Percentiles rank a stretch among this genome's conserved stretches.
Evolutionary conservation across 2,888 invertebrate genomes (phyloP).

Genomic region (Rosalia funebris): DNA sequence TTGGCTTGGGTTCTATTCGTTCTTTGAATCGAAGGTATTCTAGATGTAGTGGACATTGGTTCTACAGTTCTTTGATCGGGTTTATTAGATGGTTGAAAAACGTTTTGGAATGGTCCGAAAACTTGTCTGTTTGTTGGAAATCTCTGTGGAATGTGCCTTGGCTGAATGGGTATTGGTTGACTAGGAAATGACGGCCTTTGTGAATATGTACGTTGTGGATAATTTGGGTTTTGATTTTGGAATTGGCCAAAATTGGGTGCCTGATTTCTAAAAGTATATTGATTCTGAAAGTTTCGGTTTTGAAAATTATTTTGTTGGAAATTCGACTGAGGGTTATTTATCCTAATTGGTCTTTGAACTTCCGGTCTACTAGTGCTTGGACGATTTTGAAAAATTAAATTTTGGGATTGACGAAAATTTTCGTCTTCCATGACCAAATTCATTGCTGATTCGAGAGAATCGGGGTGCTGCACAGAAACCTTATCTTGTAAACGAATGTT

Average conservation of each 20-base stretch:
- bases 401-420: neutral
- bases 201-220: too few species aligned
- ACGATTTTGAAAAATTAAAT: neutral
- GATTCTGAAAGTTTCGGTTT: too few species aligned
- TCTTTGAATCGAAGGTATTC: too few species aligned
- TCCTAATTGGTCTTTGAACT: too few species aligned
- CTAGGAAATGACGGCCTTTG: neutral
- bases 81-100: too few species aligned
- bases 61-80: neutral
- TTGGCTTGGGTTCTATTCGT: neutral
- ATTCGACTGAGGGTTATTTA: neutral
- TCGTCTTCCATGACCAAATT: neutral
- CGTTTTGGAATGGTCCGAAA: neutral
- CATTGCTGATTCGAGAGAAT: slow-evolving; percentile 5
- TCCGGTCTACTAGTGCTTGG: too few species aligned
- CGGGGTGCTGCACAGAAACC: neutral
- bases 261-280: too few species aligned
- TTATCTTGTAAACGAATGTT: slow-evolving; percentile 1
- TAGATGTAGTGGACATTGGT: neutral
- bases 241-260: too few species aligned
- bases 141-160: neutral
- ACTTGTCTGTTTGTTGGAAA: neutral
- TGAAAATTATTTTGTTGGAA: too few species aligned
- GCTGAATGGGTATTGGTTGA: slow-evolving; percentile 4
- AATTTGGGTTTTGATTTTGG: neutral